These are phyloP conservation scores for Squalus acanthias DNA, from an alignment of 2,797 vertebrate genomes.

Conservation along the genomic window DNA sequence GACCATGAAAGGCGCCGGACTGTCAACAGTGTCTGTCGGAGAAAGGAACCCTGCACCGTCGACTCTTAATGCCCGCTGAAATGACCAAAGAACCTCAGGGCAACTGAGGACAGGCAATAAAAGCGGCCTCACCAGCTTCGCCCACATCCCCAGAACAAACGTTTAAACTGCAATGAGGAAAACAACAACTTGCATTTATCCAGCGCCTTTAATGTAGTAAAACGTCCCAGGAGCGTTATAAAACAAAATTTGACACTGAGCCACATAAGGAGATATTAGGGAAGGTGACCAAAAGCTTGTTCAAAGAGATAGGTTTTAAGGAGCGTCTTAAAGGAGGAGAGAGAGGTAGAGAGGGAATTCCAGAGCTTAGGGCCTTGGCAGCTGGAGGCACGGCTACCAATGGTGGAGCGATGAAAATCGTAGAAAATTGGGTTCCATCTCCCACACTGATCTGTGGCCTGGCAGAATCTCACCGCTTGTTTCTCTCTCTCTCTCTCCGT, in stretches of 20 bases:
- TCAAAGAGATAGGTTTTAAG: too few relatives aligned
- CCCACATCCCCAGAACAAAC: background rate
- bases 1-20: background rate
- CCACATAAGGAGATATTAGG: too few relatives aligned
- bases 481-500: background rate
- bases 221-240: too few relatives aligned
- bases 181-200: too few relatives aligned
- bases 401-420: too few relatives aligned
- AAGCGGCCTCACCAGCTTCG: background rate
- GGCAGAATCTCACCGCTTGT: background rate
- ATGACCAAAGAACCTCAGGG: background rate
- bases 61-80: background rate
- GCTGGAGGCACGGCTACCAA: too few relatives aligned
- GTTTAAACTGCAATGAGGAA: background rate
- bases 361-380: too few relatives aligned
- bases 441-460: background rate
- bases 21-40: background rate
- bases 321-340: too few relatives aligned
- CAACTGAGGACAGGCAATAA: background rate
- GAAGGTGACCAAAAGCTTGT: too few relatives aligned
- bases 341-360: too few relatives aligned
- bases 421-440: background rate
- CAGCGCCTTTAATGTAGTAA: too few relatives aligned
- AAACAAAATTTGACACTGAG: too few relatives aligned
- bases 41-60: background rate